Conservation (phyloP, 2,888 invertebrate species). For the Drosophila nr. medialis region DNA sequence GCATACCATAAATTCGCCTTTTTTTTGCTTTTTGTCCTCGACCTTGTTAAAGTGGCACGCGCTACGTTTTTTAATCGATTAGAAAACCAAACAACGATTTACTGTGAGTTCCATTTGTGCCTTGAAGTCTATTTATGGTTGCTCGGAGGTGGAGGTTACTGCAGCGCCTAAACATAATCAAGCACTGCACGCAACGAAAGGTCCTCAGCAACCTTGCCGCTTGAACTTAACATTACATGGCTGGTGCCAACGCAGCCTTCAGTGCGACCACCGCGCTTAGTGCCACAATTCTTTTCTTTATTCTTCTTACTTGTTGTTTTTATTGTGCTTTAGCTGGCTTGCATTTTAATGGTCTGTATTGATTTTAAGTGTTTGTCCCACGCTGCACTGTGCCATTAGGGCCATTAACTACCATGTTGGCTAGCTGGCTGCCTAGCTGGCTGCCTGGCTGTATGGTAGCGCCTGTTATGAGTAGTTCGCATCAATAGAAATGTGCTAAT, state of each 20-base stretch:
- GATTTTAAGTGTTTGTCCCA: constrained; percentile 67
- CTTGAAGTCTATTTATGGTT: constrained; percentile 64
- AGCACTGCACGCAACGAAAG: constrained; percentile 63
- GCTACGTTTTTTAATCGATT: constrained; percentile 68
- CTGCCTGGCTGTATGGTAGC: constrained; percentile 1
- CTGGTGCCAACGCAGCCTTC: constrained; percentile 30
- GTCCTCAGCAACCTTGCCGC: constrained; percentile 62
- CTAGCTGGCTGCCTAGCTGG: background rate
- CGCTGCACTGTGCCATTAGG: constrained; percentile 15
- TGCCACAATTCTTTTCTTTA: constrained; percentile 8
- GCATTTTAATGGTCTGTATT: constrained; percentile 79
- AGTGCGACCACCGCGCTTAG: constrained; percentile 29
- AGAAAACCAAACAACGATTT: constrained; percentile 58
- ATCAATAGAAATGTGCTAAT: constrained; percentile 65
- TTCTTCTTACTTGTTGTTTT: constrained; percentile 7
- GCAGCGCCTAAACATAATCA: constrained; percentile 42
- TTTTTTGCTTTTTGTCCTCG: constrained; percentile 58
- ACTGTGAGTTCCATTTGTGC: constrained; percentile 55
- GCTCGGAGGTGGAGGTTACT: constrained; percentile 18
- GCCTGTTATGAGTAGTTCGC: constrained; percentile 66
- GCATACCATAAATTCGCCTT: constrained; percentile 66
- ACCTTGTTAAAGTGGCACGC: constrained; percentile 66
- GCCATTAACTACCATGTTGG: constrained; percentile 27
- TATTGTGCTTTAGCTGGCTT: constrained; percentile 26
- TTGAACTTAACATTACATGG: constrained; percentile 76